phyloP scores from a whole-genome alignment of 2,888 invertebrate species.

The Diarsia dahlii region DNA sequence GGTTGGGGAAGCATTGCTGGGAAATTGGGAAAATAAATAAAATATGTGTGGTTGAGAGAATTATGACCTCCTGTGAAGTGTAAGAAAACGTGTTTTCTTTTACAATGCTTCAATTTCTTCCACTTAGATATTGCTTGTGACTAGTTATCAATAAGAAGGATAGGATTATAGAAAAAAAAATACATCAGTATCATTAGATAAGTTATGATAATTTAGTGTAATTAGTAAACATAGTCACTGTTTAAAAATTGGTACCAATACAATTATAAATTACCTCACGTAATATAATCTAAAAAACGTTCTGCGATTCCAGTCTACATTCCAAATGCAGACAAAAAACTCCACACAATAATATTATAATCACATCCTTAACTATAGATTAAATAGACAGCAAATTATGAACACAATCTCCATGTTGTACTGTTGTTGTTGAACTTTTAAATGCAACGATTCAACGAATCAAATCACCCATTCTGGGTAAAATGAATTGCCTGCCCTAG shows the following conservation, averaged over 20 bases:
- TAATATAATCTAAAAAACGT: too few species aligned
- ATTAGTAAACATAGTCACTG: too few species aligned
- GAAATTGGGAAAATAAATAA: slow-evolving; percentile 1
- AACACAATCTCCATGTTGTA: not conserved
- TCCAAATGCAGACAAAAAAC: too few species aligned
- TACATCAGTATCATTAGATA: too few species aligned
- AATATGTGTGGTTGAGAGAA: not conserved
- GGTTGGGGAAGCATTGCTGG: slow-evolving; percentile 1
- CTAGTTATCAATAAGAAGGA: not conserved
- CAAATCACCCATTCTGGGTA: not conserved
- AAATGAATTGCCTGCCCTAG: slow-evolving; percentile 37
- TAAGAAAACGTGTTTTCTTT: not conserved
- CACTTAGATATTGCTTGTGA: not conserved
- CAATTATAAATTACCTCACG: too few species aligned
- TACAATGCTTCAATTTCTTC: not conserved
- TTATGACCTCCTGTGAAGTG: not conserved
- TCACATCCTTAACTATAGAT: not conserved
- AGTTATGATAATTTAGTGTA: too few species aligned
- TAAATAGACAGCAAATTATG: not conserved
- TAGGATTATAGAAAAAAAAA: not conserved
- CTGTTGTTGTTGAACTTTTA: not conserved
- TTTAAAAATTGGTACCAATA: too few species aligned
- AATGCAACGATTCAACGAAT: not conserved
- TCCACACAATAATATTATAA: too few species aligned
- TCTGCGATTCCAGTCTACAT: too few species aligned